A percentile compares a stretch with the other conserved stretches of the same genome.
Conservation (phyloP, 2,888 invertebrate genomes). For the Himalopsyche anomala region DNA sequence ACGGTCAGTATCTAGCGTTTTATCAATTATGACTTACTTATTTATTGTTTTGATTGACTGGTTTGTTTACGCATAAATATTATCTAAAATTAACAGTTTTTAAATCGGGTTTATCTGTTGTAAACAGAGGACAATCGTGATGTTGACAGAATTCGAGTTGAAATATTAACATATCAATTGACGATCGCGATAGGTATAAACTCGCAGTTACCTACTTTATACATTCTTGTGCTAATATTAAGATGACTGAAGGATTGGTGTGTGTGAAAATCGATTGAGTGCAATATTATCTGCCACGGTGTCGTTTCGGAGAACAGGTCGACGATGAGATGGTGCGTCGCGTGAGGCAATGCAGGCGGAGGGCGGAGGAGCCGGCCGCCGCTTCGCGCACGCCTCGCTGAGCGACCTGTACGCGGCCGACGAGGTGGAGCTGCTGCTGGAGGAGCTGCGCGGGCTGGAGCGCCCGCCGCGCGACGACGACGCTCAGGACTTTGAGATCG, state of each 20-base stretch:
- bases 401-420: slow-evolving; percentile 77
- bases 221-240: no score
- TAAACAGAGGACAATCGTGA: no score
- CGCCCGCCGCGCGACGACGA: slow-evolving; percentile 73
- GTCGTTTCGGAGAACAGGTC: not conserved
- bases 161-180: no score
- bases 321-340: slow-evolving; percentile 75
- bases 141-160: no score
- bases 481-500: slow-evolving; percentile 76
- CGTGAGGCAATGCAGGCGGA: slow-evolving; percentile 68
- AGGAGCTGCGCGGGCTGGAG: slow-evolving; percentile 77
- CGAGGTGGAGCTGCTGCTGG: slow-evolving; percentile 78
- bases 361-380: slow-evolving; percentile 73
- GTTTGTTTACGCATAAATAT: no score
- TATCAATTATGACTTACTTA: no score
- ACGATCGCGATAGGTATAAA: no score
- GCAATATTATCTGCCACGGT: not conserved
- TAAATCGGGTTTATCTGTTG: no score
- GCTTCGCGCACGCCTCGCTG: slow-evolving; percentile 69
- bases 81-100: no score
- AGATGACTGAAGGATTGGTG: not conserved
- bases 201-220: no score
- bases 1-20: not conserved
- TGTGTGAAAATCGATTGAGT: not conserved
- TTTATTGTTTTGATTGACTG: no score